Evolutionary conservation across 2,113 vertebrate species (phyloP).

Genomic region (Phalacrocorax aristotelis): DNA sequence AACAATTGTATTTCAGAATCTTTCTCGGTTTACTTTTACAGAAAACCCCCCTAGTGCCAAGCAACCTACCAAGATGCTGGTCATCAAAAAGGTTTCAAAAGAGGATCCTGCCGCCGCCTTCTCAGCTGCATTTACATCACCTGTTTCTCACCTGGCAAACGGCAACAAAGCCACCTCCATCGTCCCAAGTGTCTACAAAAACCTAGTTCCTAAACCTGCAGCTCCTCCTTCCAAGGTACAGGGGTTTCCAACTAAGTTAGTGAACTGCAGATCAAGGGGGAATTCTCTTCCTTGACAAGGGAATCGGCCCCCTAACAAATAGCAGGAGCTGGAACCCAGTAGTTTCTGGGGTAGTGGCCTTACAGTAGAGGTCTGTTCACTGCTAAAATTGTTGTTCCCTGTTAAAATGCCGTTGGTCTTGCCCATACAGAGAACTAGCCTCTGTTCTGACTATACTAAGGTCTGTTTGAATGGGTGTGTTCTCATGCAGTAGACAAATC

Average conservation of each 20-base stretch:
- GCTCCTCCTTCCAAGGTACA: conserved; percentile 93
- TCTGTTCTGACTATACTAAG: not conserved
- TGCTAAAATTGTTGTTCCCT: not conserved
- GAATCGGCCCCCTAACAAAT: not conserved
- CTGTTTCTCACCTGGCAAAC: conserved; percentile 88
- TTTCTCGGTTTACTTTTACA: conserved; percentile 52
- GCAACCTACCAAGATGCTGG: conserved; percentile 98
- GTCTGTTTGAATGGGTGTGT: not conserved
- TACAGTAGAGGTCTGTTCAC: not conserved
- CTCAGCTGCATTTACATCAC: conserved; percentile 92
- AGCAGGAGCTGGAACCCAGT: not conserved
- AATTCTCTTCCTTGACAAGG: not conserved
- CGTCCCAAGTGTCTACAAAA: conserved; percentile 97
- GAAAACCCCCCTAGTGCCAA: conserved; percentile 99
- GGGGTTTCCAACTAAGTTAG: not conserved
- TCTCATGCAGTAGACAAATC: not conserved
- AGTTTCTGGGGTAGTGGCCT: not conserved
- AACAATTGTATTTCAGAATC: not conserved
- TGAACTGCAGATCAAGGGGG: not conserved
- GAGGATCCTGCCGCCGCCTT: conserved; percentile 94
- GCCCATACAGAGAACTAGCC: not conserved
- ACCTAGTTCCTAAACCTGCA: conserved; percentile 95
- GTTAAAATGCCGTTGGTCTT: not conserved
- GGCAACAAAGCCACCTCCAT: conserved; percentile 88
- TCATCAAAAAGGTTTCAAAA: conserved; percentile 99